Base-by-base conservation (phyloP, 1,140 invertebrate species). In the Olivierus martensii region DNA sequence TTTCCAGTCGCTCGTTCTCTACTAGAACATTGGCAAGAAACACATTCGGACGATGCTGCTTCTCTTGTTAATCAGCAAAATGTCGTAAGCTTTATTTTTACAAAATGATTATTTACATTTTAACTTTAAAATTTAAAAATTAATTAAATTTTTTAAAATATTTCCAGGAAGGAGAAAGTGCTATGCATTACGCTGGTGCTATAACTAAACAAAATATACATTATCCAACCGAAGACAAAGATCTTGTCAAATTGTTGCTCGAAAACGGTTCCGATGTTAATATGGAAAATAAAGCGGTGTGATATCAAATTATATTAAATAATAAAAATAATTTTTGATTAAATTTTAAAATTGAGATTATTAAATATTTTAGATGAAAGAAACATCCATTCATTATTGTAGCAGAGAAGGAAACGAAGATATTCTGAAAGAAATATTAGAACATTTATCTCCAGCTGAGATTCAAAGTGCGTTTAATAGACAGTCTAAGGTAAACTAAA, bases 371-470 rank as follows among this genome's bases (percentile, higher is more conserved):
- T 79, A 88, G 71, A 82, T 79, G 0, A 77, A 83, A 59, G 94
- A 99, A 73, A 94, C 93, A 0, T 83, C 88, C 0, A 86, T 99
- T 61, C 95, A 99, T 69, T 86, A 92, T 61, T 90, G 89, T 63
- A 90, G 92, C 5, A 73, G 88, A 17, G 86, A 87, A 4, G 95
- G 95, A 5, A 99, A 98, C 69, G 92, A 93, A 65, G 88, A 93
- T 58, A 83, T 98, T 15, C 71, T 98, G 46, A 77, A 81, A 46
- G 93, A 95, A 68, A 95, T 99, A 78, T 81, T 97, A 34, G 77
- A 82, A 49, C 80, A 90, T 63, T 85, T 98, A 75, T 79, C 81
- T 36, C 73, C 83, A 2, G 83, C 82, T 2, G 83, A 90, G 58
- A 79, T 93, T 3, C 89, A 96, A 66, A 83, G 86, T 68, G 88